Percentiles rank a stretch among this genome's conserved stretches.
phyloP scores from a whole-genome alignment of 64 coral and sea anemone species.

The Dendronephthya gigantea region DNA sequence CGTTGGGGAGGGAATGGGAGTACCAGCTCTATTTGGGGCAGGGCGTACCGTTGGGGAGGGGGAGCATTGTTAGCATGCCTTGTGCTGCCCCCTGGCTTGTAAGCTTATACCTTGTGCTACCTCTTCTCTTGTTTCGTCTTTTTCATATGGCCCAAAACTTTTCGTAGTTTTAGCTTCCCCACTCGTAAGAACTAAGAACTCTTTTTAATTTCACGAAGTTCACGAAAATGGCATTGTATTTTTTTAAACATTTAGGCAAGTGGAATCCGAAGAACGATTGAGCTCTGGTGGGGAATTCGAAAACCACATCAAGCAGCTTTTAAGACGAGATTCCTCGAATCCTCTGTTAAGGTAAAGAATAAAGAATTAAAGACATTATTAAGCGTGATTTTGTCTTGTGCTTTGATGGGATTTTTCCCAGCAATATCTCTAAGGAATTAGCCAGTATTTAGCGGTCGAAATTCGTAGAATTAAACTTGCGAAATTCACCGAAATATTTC shows the following conservation, averaged over 20 bases:
- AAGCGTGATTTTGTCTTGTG: background rate
- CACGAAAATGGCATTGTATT: background rate
- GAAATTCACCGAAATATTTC: background rate
- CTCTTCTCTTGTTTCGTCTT: background rate
- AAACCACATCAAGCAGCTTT: constrained; percentile 47
- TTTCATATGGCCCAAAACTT: too few relatives aligned
- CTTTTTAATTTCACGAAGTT: background rate
- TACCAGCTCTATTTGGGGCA: too few relatives aligned
- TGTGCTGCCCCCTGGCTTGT: background rate
- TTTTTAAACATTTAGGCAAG: constrained; percentile 35
- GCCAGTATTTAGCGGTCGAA: background rate
- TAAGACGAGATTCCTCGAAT: constrained; percentile 60
- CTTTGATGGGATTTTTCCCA: too few relatives aligned
- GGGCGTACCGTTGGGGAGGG: too few relatives aligned
- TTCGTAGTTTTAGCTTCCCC: background rate
- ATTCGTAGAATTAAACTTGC: background rate
- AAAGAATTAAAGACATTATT: too few relatives aligned
- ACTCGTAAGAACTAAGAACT: too few relatives aligned
- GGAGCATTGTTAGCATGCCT: too few relatives aligned
- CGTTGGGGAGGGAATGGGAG: too few relatives aligned
- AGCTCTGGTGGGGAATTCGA: constrained; percentile 54
- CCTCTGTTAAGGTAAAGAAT: constrained; percentile 57
- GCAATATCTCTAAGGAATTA: background rate
- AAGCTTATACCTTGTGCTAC: background rate
- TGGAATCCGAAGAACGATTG: constrained; percentile 52